Percentiles rank a stretch among this genome's conserved stretches.
These are phyloP conservation scores for Felis catus DNA, from an alignment of 2,113 vertebrate genomes.

Conservation along the genomic window DNA sequence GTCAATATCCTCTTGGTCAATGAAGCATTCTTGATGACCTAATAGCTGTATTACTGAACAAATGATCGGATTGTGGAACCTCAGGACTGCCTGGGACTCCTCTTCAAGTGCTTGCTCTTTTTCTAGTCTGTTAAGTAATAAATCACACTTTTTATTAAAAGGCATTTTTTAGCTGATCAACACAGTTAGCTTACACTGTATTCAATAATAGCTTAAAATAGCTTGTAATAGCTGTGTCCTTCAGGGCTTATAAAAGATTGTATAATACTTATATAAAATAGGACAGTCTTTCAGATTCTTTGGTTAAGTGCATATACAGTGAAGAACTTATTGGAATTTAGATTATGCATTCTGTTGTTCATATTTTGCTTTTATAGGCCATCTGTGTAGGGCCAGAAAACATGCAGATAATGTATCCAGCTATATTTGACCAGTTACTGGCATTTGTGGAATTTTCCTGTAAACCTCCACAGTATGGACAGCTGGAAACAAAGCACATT, in stretches of 20 bases:
- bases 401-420: conserved; percentile 99
- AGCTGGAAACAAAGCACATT: conserved; percentile 98
- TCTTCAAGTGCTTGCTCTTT: neutral
- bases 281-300: neutral
- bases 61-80: neutral
- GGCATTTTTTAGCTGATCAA: neutral
- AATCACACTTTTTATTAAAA: neutral
- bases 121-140: neutral
- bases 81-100: neutral
- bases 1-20: neutral
- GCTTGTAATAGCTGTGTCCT: neutral
- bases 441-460: conserved; percentile 99
- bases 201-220: conserved; percentile 41
- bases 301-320: neutral
- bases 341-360: neutral
- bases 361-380: conserved; percentile 85
- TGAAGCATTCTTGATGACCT: neutral
- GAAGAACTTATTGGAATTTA: neutral
- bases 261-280: neutral
- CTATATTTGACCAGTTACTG: conserved; percentile 97
- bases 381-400: conserved; percentile 97
- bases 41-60: neutral
- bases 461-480: conserved; percentile 97
- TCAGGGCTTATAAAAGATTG: neutral
- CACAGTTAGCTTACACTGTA: neutral